Base-by-base conservation (phyloP, 2,113 vertebrate genomes). In the Rhinoderma darwinii region DNA sequence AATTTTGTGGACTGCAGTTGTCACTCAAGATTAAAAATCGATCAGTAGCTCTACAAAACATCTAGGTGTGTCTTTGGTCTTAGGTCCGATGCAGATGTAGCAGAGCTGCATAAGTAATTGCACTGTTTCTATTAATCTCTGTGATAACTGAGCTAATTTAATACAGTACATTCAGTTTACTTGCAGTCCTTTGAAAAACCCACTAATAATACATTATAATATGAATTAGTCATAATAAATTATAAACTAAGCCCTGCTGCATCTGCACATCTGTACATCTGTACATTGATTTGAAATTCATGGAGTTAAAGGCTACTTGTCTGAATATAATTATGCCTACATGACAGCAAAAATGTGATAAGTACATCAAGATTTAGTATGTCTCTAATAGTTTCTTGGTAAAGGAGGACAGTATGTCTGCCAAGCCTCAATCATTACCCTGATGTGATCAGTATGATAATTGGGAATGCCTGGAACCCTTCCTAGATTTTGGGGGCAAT, bases 351-450 rank as follows among this genome's bases (percentile, higher is more conserved):
- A 89, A 91, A 86, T 92, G 89, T 93, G 93, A 91, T 93, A 94
- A 89, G 90, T 92, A 92, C 90, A 95, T 94, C 90, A 95, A 94
- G 94, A 95, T 95, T 94, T 93, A 94, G 89, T 93, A 90, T 91
- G 90, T 88, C 72, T 94, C 93, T 94, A 59, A 94, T 94, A 92
- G 92, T 93, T 94, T 93, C 91, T 91, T 89, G 78, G 88, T 63
- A 80, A 84, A 89, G 76, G 88, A 90, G 84, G 91, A 90, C 76
- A 89, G 89, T 39, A 56, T 88, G 89, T 79, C 92, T 94, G 94
- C 93, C 94, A 94, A 94, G 92, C 77, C 88, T 93, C 92, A 93
- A 93, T 94, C 93, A 93, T 93, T 93, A 90, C 84, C 76, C 86
- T 92, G 63, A 92, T 92, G 91, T 89, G 93, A 94, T 95, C 92